Evolutionary conservation across 2,113 vertebrate species (phyloP), one percentile per base, ranked within the genome.

Genomic region (Butorides virescens): DNA sequence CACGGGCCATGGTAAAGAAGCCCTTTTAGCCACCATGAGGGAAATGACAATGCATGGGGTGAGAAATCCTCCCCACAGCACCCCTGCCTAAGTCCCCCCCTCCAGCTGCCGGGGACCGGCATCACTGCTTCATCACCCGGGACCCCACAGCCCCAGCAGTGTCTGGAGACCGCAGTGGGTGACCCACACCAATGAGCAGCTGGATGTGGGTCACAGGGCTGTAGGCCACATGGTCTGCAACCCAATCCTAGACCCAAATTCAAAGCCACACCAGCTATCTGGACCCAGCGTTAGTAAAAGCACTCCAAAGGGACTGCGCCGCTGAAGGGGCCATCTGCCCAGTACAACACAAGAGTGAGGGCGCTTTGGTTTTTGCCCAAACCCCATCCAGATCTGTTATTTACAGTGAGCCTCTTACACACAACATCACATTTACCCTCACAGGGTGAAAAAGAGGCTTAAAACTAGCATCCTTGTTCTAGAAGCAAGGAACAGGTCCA

Each of bases 131-230:
- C 53, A 19, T 61, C 58, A 61, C 17, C 68, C 3, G 3, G 63
- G 44, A 58, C 13, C 34, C 25, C 61, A 36, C 32, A 56, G 66
- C n/a, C 46, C 71, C 58, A n/a, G 47, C 37, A 75, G 47, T 17
- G 5, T 26, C 61, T 32, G 65, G 68, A 70, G 55, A 61, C 49
- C 27, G 27, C 39, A 9, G 68, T 27, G 37, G 50, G 44, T 1
- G 15, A 83, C 15, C 47, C 75, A 78, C 0, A 0, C 56, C 0
- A 0, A 46, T 3, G 6, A 65, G 55, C 59, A 75, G 52, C 25
- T 50, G 62, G 36, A 65, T 67, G 29, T 2, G 62, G 77, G 72
- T 58, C 70, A 74, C 6, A 66, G 89, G 59, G 66, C 72, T 76
- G 30, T 72, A 53, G 92, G 61, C 86, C 93, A 92, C 56, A 65